A percentile compares a stretch with the other conserved stretches of the same genome.
phyloP scores from a whole-genome alignment of 2,113 vertebrate genomes.

The Tragelaphus scriptus region DNA sequence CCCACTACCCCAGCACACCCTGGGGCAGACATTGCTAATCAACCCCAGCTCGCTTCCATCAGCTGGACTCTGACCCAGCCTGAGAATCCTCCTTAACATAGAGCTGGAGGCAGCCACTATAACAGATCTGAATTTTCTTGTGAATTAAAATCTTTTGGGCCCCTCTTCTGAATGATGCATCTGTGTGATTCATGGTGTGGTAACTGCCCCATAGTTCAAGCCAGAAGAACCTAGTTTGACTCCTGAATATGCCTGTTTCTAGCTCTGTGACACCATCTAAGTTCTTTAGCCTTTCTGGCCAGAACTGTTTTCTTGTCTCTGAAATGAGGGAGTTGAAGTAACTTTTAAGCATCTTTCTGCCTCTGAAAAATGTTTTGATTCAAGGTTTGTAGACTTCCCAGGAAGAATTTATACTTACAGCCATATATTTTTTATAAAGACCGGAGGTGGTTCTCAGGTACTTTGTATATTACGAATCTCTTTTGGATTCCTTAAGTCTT shows the following conservation, averaged over 20 bases:
- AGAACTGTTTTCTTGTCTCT: not conserved
- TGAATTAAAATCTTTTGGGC: not conserved
- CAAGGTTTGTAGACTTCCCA: not conserved
- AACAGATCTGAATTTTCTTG: not conserved
- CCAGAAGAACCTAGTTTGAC: not conserved
- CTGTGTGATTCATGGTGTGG: not conserved
- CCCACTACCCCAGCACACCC: accelerated
- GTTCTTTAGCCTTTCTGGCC: not conserved
- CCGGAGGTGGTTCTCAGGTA: not conserved
- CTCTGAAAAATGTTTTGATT: not conserved
- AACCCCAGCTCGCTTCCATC: not conserved
- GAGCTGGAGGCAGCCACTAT: not conserved
- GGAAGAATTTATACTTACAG: not conserved
- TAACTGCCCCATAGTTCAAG: not conserved
- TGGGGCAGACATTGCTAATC: not conserved
- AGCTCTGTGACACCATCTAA: not conserved
- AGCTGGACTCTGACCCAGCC: not conserved
- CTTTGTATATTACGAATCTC: not conserved
- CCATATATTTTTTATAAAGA: not conserved
- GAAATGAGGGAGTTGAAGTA: not conserved
- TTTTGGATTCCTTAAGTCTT: not conserved
- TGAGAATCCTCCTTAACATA: not conserved
- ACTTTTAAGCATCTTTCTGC: not conserved
- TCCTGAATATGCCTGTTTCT: not conserved
- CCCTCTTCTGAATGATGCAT: not conserved